Base-by-base conservation (phyloP, 2,888 invertebrate genomes). In the Chaetogeoica ovagalla region DNA sequence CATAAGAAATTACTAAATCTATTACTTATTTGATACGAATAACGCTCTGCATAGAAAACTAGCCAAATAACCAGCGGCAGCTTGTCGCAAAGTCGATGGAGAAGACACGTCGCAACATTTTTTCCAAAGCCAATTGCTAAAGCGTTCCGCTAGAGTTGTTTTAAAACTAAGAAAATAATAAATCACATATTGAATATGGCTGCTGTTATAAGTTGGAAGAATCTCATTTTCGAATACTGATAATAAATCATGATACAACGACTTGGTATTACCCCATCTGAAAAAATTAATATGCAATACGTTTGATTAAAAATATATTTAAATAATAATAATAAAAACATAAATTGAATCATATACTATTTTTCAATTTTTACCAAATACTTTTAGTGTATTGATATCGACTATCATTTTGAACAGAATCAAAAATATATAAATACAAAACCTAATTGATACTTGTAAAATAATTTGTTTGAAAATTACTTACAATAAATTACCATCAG, bases 201-300 rank as follows among this genome's bases (percentile, higher is more conserved):
- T 90, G 57, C 92, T 93, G 48, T 92, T 93, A 86, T 95, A 91
- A 0, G 95, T 95, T 0, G 93, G 93, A 82, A 97, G 86, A 83
- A 97, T 90, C 59, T 93, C 88, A 84, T 90, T 90, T 84, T 96
- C 94, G 86, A 97, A 97, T 19, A 83, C 76, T n/a, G 59, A 65
- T 21, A 82, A 65, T 15, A 83, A 72, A 59, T 83, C 83, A 15
- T 82, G 86, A 85, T 91, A 92, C 37, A 92, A 85, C 17, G 88
- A 87, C 85, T 91, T 90, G 15, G 91, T 87, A 65, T 88, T 88
- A 0, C 90, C 89, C 86, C 88, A 89, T 82, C 89, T 86, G 69
- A 65, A 66, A 19, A 48, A 23, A 65, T 30, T 1, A 30, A 30
- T 30, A 30, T 30, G n/a, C n/a, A 59, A 52, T 13, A 52, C 4